Evolutionary conservation across 1,140 invertebrate species (phyloP), one percentile per base, ranked within the genome.

Genomic region (Conopomorpha cramerella): DNA sequence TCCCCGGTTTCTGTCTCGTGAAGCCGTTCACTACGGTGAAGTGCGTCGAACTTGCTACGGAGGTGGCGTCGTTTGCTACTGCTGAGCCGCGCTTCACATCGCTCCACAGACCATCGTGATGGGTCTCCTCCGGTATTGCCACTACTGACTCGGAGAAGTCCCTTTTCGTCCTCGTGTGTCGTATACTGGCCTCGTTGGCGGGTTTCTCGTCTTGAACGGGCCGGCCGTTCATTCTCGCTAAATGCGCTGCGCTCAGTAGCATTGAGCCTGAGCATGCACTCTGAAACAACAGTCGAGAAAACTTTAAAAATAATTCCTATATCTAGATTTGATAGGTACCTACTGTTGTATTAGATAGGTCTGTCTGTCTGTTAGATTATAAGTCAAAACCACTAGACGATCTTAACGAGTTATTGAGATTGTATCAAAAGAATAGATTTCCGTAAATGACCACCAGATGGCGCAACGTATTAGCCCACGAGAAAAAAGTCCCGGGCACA

Each of bases 11-110:
- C 28, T 85, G 83, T 67, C 85, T 84, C 23, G 84, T 84, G 51
- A 90, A 84, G 10, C 89, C 87, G 56, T 91, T 90, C 29, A 92
- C 84, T 26, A 92, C 87, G 3, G 90, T 92, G 58, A 92, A 92
- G 66, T 92, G 89, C 36, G 88, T 91, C 38, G 88, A 91, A 63
- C 88, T 91, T 16, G 89, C 89, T 38, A 90, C 78, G n/a, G 89
- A 91, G 13, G 81, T 80, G 19, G 82, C 82, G 49, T 90, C 88
- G 47, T 74, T 74, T 46, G 63, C 67, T 27, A 57, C 45, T n/a
- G 55, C 51, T 2, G 66, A 64, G 1, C 68, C 67, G 13, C 76
- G 46, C 41, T 74, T 79, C 3, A 79, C 74, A 13, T 73, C 71
- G 6, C 46, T 64, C 77, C 77, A 79, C 34, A 68, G 66, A 6